Evolutionary conservation across 2,113 vertebrate genomes (phyloP).

Genomic region (Uropsilus gracilis): DNA sequence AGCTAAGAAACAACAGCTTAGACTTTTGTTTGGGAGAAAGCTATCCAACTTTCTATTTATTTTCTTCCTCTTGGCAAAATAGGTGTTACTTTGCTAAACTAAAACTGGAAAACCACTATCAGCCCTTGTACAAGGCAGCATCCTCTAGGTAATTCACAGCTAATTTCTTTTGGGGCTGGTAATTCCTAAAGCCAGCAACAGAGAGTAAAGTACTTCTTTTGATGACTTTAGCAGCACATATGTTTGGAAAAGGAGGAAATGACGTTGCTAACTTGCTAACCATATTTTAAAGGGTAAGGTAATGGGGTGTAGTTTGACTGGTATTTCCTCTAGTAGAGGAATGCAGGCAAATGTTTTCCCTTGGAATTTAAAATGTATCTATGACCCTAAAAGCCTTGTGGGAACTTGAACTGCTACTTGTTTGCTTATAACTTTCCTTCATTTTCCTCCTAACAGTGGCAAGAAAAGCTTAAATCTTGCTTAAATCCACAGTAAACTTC

Average conservation of each 20-base stretch:
- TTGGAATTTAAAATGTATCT: not conserved
- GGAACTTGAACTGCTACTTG: not conserved
- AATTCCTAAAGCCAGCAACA: not conserved
- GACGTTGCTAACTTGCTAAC: not conserved
- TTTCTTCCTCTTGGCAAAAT: not conserved
- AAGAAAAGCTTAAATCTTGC: not conserved
- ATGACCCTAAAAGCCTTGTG: not conserved
- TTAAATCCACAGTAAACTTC: constrained; percentile 32
- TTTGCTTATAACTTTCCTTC: not conserved
- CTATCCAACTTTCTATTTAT: not conserved
- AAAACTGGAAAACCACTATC: not conserved
- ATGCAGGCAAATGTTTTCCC: not conserved
- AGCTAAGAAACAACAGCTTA: not conserved
- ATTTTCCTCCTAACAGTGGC: not conserved
- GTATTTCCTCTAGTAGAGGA: constrained; percentile 48
- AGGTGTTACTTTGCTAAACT: not conserved
- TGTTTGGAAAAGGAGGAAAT: constrained; percentile 41
- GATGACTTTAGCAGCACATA: not conserved
- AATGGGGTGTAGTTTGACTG: not conserved
- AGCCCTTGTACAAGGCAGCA: not conserved
- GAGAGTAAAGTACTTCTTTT: not conserved
- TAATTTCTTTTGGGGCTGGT: constrained; percentile 7
- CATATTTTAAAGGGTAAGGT: constrained; percentile 14
- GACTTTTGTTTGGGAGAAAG: not conserved
- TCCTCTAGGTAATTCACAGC: not conserved